Base-by-base conservation (phyloP, 1,140 invertebrate genomes). In the Cyclargus thomasi region DNA sequence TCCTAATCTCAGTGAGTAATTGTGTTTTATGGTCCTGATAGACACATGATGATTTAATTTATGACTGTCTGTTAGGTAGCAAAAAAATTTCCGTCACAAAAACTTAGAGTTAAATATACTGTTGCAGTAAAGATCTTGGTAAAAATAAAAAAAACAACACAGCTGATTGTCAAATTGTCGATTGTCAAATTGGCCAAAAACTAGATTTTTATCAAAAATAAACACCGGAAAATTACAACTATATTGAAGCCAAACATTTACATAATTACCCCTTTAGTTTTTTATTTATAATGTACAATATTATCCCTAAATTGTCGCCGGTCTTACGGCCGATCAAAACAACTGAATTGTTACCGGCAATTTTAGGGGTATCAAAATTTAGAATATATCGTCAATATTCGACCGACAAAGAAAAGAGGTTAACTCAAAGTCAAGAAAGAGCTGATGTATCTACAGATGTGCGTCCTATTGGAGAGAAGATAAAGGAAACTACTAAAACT, bases 401-500 rank as follows among this genome's bases (percentile, higher is more conserved):
- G 18, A 77, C 76, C 63, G 72, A 78, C 47, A 90, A 86, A 70
- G 72, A 80, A 70, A 79, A 72, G 59, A 75, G 81, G 36, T 75
- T 91, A 64, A 74, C 86, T 11, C 85, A 78, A 80, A 81, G 80
- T 67, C 74, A 78, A 72, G 83, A 86, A 68, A 79, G 73, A 73
- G 69, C 73, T 29, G 85, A 91, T 64, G 81, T 93, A 3, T 92
- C 92, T 21, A 93, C 92, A 7, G 92, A 94, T 87, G 94, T 94
- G 2, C 90, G 92, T 65, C 93, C 93, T 20, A 74, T 94, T 7
- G 93, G 93, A 23, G 93, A 94, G 79, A 94, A 94, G 93, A 96
- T 97, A 1, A 97, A 97, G 90, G 95, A 97, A 90, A 95, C 95
- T 35, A 95, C 95, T 22, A 97, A 97, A 84, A 97, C 96, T 72